Base-by-base conservation (phyloP, 2,113 vertebrate genomes). In the Macrotis lagotis region DNA sequence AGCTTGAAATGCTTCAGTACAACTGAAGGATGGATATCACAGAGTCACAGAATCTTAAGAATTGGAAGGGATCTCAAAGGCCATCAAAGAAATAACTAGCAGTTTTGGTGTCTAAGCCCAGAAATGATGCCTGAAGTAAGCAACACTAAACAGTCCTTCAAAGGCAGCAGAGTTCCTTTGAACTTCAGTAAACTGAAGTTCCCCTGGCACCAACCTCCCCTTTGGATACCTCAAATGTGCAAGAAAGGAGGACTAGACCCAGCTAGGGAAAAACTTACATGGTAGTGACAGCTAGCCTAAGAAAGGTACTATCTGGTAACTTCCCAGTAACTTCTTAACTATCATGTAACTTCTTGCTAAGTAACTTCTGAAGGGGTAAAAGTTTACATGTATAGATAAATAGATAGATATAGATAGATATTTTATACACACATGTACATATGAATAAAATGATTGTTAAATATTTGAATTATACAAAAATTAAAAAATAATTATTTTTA, bases 1-100 rank as follows among this genome's bases (percentile, higher is more conserved):
- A 47, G 22, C 14, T 91, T 91, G 59, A 14, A 90, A 90, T 96
- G 50, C 4, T 91, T 93, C 31, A 50, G 74, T 93, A 93, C 12
- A 92, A 25, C 74, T 92, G n/a, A n/a, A 53, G 37, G n/a, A 2
- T 49, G 16, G 25, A 74, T 74, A 59, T 31, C 55, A 11, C 26
- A 59, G 55, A 59, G 66, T n/a, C 37, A 74, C 66, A 74, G 66
- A 74, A n/a, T 74, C 37, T n/a, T n/a, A 19, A 74, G 14, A 44
- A 74, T n/a, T 74, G 66, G 37, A 74, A 74, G 37, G 37, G 16
- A n/a, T 5, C 37, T n/a, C 66, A 74, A 16, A n/a, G 66, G 66
- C 1, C 66, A 74, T 74, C 66, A 74, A 74, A 83, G 66, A 16
- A 74, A 22, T 83, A 83, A 66, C 6, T 7, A 83, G n/a, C 16